These are phyloP conservation scores for Dendrophyllia cribrosa DNA, from an alignment of 64 coral and sea anemone species.

Conservation along the genomic window DNA sequence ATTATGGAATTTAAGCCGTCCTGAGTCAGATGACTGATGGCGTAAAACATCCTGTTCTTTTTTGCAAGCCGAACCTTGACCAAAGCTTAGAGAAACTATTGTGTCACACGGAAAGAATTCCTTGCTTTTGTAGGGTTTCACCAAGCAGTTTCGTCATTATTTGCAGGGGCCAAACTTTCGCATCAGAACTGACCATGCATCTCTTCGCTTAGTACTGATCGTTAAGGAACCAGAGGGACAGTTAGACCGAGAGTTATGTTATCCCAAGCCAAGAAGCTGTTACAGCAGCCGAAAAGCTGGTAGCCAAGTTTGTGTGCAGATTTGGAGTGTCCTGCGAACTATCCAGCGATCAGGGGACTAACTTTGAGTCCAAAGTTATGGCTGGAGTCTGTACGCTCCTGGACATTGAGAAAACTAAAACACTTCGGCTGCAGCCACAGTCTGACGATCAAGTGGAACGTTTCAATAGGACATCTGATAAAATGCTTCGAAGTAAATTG, in stretches of 20 bases:
- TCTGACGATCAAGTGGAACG: slow-evolving; percentile 8
- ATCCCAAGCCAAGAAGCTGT: slow-evolving; percentile 53
- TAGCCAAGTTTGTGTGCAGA: slow-evolving; percentile 44
- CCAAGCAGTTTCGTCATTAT: not conserved
- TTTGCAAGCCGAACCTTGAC: not conserved
- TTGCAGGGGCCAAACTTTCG: not conserved
- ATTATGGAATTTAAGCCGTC: slow-evolving; percentile 34
- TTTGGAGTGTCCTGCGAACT: slow-evolving; percentile 60
- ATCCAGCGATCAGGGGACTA: not conserved
- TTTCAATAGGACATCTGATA: slow-evolving; percentile 42
- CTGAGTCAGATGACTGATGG: not conserved
- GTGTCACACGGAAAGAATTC: not conserved
- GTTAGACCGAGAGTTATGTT: slow-evolving; percentile 57
- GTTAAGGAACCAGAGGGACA: no score
- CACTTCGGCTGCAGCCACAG: no score
- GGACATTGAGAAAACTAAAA: no score
- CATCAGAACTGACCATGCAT: not conserved
- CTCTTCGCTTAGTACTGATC: no score
- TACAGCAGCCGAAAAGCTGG: slow-evolving; percentile 68
- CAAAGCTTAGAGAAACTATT: slow-evolving; percentile 32
- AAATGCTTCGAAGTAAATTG: slow-evolving; percentile 49
- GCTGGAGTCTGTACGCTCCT: no score
- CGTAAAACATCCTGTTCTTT: slow-evolving; percentile 7
- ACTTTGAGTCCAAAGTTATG: no score
- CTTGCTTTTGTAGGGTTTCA: slow-evolving; percentile 16